Conservation (phyloP, 2,888 invertebrate genomes). For the Enoplolaimus lenunculus region DNA sequence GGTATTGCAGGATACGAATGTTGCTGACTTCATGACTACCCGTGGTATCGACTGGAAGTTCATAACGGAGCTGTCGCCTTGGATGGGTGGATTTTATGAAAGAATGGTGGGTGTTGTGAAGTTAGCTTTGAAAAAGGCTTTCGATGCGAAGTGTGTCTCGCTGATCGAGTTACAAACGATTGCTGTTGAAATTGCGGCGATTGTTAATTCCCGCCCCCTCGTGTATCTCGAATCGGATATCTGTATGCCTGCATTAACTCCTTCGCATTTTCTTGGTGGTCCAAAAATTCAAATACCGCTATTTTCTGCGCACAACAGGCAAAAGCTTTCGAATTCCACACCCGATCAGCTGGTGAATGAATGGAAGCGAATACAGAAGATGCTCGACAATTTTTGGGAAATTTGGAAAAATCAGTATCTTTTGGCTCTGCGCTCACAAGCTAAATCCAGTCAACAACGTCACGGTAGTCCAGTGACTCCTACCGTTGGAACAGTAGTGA, state of each 20-base stretch:
- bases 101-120: background rate
- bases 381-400: background rate
- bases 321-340: too few species aligned
- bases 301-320: too few species aligned
- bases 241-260: background rate
- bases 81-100: conserved; percentile 12
- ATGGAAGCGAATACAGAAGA: background rate
- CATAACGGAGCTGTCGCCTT: conserved; percentile 3
- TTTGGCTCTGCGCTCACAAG: background rate
- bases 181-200: conserved; percentile 2
- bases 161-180: conserved; percentile 5
- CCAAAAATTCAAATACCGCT: background rate
- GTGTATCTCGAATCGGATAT: background rate
- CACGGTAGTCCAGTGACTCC: background rate
- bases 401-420: background rate
- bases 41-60: conserved; percentile 4
- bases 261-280: conserved; percentile 3
- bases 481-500: background rate
- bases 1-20: background rate
- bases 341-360: background rate
- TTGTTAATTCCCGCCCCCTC: conserved; percentile 11
- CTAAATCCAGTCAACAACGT: background rate
- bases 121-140: background rate
- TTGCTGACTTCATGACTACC: background rate
- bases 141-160: background rate